These are phyloP conservation scores for Tyria jacobaeae DNA, from an alignment of 2,888 invertebrate genomes.

Conservation along the genomic window DNA sequence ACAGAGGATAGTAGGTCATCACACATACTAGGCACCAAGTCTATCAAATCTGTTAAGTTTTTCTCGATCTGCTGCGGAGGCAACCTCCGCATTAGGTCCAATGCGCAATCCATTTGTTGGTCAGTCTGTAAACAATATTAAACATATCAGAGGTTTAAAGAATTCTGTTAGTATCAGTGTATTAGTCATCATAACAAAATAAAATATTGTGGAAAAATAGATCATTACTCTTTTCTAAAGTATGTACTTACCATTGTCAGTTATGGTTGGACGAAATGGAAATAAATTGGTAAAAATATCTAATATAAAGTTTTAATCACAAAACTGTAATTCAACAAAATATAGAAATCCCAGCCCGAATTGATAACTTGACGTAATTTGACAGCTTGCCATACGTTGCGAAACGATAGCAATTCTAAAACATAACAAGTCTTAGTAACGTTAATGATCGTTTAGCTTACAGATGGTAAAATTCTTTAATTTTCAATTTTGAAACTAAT, in stretches of 20 bases:
- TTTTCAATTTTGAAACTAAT: not conserved
- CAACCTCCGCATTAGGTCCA: slow-evolving; percentile 99
- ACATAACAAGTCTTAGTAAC: not conserved
- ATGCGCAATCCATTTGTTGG: slow-evolving; percentile 99
- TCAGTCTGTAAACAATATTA: slow-evolving; percentile 89
- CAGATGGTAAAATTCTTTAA: not conserved
- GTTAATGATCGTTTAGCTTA: slow-evolving; percentile 12
- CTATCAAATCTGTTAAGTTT: slow-evolving; percentile 98
- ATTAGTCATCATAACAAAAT: slow-evolving; percentile 83
- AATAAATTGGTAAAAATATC: slow-evolving; percentile 40
- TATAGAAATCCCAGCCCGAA: slow-evolving; percentile 57
- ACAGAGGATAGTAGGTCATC: slow-evolving; percentile 99
- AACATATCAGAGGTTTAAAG: slow-evolving; percentile 49
- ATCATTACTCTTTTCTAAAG: slow-evolving; percentile 23
- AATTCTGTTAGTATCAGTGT: slow-evolving; percentile 59
- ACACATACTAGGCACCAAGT: slow-evolving; percentile 97
- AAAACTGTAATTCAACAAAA: slow-evolving; percentile 38
- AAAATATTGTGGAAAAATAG: slow-evolving; percentile 40
- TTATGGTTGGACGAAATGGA: slow-evolving; percentile 36
- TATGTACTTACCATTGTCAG: slow-evolving; percentile 62
- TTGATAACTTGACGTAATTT: slow-evolving; percentile 59
- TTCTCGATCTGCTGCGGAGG: slow-evolving; percentile 99
- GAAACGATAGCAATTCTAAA: slow-evolving; percentile 21
- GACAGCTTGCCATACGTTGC: slow-evolving; percentile 45
- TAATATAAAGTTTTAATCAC: slow-evolving; percentile 35